Base-by-base conservation (phyloP, 2,888 invertebrate species). In the Anticlea derivata region DNA sequence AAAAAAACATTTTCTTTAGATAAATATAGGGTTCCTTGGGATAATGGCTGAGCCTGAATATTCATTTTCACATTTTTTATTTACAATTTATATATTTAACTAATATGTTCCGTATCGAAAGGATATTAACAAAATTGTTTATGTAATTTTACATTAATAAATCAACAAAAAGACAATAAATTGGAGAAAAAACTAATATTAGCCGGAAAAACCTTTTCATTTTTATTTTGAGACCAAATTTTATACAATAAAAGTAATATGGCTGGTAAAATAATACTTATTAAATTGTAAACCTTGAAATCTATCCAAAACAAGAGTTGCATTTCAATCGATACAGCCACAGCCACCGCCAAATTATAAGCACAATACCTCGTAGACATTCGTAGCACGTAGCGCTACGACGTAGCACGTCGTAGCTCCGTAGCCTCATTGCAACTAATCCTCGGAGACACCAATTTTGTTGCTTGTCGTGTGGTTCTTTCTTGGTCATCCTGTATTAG, bases 361-460 rank as follows among this genome's bases (percentile, higher is more conserved):
- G n/a, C n/a, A 31, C n/a, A 40, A 31, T 8, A 7, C 7, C 24
- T 34, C 39, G 47, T 48, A 40, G 33, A 3, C 37, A 52, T 52
- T 52, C 52, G 47, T 52, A 52, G 43, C 53, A 48, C 53, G 48
- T 53, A 23, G 39, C 47, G 43, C 38, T 44, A 48, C 52, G 33
- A 10, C 35, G 52, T 31, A 37, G 31, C 52, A 23, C 23, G 17
- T 17, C 30, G 41, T 41, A 41, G 41, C 35, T 10, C 41, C 12
- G 23, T 17, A 17, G 44, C 31, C 26, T 8, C 23, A 20, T 33
- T 13, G 13, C 37, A 27, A 35, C 23, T 35, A 24, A 37, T 24
- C 12, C 12, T 7, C 11, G 7, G 27, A 10, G 4, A 12, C 37
- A 8, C 24, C 37, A 13, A 35, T 35, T 35, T 35, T 0, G 35